Evolutionary conservation across 2,113 vertebrate species (phyloP).

Genomic region (Notechis scutatus): DNA sequence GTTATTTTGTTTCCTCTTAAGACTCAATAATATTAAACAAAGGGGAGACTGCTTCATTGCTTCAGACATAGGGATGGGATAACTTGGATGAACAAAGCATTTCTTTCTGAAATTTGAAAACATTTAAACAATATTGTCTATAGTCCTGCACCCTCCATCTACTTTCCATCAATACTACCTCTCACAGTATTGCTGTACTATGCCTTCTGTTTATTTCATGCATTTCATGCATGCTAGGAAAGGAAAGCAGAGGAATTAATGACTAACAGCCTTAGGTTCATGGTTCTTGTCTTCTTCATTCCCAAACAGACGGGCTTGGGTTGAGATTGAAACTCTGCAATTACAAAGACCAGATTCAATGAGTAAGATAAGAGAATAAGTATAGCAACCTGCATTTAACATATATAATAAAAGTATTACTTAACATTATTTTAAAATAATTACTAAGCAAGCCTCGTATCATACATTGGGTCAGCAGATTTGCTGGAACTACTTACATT

Average conservation of each 20-base stretch:
- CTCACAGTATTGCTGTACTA: conserved; percentile 6
- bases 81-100: background rate
- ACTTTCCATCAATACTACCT: conserved; percentile 1
- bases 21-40: background rate
- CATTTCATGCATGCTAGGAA: background rate
- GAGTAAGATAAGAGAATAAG: background rate
- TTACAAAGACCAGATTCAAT: conserved; percentile 14
- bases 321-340: conserved; percentile 23
- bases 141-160: background rate
- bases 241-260: conserved; percentile 15
- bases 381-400: background rate
- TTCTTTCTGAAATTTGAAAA: background rate
- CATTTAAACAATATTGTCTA: background rate
- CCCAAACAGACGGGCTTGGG: conserved; percentile 17
- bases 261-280: background rate
- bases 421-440: background rate
- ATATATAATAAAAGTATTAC: background rate
- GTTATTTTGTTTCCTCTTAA: background rate
- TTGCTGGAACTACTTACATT: background rate
- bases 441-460: background rate
- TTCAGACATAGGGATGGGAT: background rate
- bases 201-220: conserved; percentile 27
- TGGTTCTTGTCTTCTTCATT: background rate
- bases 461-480: background rate
- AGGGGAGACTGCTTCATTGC: background rate